These are phyloP conservation scores for Cygnus atratus DNA, from an alignment of 2,113 vertebrate species.

Conservation along the genomic window DNA sequence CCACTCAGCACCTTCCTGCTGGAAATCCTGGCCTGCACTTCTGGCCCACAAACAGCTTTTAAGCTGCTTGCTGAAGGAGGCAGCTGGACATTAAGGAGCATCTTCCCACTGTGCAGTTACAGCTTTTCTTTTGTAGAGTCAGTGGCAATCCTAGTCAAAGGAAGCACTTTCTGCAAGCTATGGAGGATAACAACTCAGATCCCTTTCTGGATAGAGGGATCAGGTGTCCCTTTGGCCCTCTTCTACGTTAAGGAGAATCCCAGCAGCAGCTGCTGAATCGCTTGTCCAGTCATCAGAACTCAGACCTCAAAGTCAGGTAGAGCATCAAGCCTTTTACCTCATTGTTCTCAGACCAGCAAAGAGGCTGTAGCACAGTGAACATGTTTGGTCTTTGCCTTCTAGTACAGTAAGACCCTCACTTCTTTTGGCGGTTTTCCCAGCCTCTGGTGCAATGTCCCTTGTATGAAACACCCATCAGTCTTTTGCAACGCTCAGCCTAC, in stretches of 20 bases:
- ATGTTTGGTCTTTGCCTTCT: not conserved
- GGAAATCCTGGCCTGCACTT: not conserved
- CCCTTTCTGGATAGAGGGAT: not conserved
- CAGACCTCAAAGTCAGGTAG: not conserved
- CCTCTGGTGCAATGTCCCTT: rapidly evolving
- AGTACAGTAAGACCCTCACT: not conserved
- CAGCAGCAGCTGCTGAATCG: not conserved
- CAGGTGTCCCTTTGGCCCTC: not conserved
- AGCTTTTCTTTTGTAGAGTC: not conserved
- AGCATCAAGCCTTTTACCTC: not conserved
- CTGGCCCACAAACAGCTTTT: not conserved
- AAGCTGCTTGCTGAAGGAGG: not conserved
- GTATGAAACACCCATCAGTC: not conserved
- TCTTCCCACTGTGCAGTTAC: not conserved
- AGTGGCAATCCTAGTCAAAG: not conserved
- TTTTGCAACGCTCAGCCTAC: not conserved
- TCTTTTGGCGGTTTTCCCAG: not conserved
- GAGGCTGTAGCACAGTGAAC: rapidly evolving
- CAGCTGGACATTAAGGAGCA: not conserved
- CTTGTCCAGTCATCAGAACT: not conserved
- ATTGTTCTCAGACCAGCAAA: not conserved
- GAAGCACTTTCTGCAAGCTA: not conserved
- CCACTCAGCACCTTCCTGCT: not conserved
- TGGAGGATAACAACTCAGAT: not conserved
- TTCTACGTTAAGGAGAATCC: not conserved